Percentiles rank a stretch among this genome's conserved stretches.
These are phyloP conservation scores for Aurelia sp. DNA, from an alignment of 30 jellyfish, hydroid and myxozoan genomes.

Conservation along the genomic window DNA sequence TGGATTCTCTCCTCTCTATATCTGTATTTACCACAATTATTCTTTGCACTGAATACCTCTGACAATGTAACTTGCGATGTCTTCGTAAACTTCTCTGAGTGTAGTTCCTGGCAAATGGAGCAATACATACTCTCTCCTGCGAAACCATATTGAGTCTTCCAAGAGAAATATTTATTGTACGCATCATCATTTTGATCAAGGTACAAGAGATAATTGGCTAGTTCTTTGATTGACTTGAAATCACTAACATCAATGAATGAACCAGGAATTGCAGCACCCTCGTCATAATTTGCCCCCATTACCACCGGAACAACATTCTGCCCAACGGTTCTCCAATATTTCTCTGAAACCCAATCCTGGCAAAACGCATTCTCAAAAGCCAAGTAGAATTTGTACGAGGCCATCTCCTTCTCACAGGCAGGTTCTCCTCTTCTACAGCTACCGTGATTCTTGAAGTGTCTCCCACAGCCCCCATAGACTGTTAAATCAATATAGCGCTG, in stretches of 20 bases:
- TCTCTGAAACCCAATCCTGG: conserved; percentile 86
- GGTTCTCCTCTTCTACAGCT: conserved; percentile 42
- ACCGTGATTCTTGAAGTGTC: conserved; percentile 45
- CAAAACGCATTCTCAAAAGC: conserved; percentile 88
- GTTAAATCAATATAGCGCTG: conserved; percentile 69
- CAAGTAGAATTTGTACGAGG: conserved; percentile 69
- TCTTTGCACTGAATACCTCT: not conserved
- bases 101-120: conserved; percentile 9
- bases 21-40: not conserved
- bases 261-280: conserved; percentile 19
- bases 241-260: too few species aligned
- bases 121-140: not conserved
- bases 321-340: conserved; percentile 65
- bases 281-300: conserved; percentile 81
- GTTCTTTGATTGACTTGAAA: conserved; percentile 59
- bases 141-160: conserved; percentile 67
- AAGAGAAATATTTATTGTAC: conserved; percentile 74
- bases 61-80: not conserved
- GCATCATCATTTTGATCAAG: conserved; percentile 71
- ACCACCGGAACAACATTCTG: conserved; percentile 80
- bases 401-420: conserved; percentile 57
- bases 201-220: conserved; percentile 66
- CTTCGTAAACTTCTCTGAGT: not conserved
- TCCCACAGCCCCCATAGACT: conserved; percentile 80
- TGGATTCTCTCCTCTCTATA: not conserved